phyloP scores from a whole-genome alignment of 2,113 vertebrate genomes.

The Eonycteris spelaea region DNA sequence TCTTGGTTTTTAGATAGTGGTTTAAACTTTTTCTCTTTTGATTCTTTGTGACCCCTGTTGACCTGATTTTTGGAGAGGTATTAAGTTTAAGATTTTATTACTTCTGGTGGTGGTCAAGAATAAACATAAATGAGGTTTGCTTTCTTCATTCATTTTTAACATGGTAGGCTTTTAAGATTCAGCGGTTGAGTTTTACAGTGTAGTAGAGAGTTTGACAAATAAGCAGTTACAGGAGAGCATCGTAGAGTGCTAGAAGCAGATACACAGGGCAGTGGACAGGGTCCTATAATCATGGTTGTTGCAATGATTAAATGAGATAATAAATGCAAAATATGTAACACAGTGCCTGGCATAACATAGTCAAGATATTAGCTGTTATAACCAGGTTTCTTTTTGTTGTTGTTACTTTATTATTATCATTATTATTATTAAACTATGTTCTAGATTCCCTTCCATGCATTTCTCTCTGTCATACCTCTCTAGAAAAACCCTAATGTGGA shows the following conservation, averaged over 20 bases:
- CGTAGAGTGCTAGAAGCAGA: neutral
- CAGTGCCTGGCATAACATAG: neutral
- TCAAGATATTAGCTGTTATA: neutral
- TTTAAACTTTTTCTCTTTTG: neutral
- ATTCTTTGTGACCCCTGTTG: neutral
- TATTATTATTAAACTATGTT: neutral
- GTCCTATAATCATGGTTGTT: neutral
- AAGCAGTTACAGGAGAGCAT: neutral
- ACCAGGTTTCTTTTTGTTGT: neutral
- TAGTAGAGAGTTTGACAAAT: neutral
- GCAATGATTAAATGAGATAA: neutral
- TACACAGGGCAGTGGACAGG: neutral
- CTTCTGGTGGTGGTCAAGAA: neutral
- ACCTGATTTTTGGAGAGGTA: neutral
- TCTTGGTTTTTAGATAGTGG: neutral
- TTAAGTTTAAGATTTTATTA: neutral
- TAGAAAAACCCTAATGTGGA: neutral
- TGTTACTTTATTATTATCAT: slow-evolving; percentile 2
- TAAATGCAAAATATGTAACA: neutral
- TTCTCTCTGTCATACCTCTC: neutral
- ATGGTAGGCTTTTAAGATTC: neutral
- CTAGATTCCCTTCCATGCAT: neutral
- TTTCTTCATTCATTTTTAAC: neutral
- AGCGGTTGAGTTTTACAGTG: neutral
- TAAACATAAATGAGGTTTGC: neutral